Conservation (phyloP, 2,113 vertebrate species). For the Pelvicachromis taeniatus region DNA sequence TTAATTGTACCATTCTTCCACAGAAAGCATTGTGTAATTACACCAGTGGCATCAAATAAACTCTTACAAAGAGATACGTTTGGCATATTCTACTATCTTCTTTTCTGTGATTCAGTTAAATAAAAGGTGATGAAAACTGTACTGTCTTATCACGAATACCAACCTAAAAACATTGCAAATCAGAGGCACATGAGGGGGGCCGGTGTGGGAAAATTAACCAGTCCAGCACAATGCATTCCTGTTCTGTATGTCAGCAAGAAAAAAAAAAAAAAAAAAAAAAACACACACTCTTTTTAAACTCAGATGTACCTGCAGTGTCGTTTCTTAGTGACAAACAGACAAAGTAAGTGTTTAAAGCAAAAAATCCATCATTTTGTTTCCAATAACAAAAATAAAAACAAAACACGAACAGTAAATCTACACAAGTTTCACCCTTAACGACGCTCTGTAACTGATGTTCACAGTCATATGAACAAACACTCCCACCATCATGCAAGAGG, state of each 20-base stretch:
- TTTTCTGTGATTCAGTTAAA: neutral
- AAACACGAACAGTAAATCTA: neutral
- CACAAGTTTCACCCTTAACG: neutral
- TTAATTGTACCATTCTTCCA: neutral
- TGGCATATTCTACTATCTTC: conserved; percentile 2
- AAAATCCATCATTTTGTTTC: neutral
- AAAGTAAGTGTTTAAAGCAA: neutral
- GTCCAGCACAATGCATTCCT: conserved; percentile 62
- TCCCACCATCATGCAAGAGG: neutral
- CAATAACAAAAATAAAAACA: neutral
- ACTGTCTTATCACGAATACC: conserved; percentile 9
- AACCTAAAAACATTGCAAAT: conserved; percentile 31
- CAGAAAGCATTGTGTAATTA: neutral
- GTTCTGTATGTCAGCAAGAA: conserved; percentile 48
- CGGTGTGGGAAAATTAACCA: conserved; percentile 46
- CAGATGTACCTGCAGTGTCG: neutral
- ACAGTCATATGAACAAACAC: conserved; percentile 22
- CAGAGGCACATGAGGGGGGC: conserved; percentile 40
- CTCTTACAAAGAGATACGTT: neutral
- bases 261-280: conserved; percentile 23
- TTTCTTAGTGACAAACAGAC: neutral
- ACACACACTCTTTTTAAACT: neutral
- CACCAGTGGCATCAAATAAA: neutral
- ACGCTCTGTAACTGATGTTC: conserved; percentile 25
- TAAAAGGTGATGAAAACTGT: neutral